Percentiles rank a stretch among this genome's conserved stretches.
Evolutionary conservation across 2,888 invertebrate genomes (phyloP).

Genomic region (Cephus sareptanus): DNA sequence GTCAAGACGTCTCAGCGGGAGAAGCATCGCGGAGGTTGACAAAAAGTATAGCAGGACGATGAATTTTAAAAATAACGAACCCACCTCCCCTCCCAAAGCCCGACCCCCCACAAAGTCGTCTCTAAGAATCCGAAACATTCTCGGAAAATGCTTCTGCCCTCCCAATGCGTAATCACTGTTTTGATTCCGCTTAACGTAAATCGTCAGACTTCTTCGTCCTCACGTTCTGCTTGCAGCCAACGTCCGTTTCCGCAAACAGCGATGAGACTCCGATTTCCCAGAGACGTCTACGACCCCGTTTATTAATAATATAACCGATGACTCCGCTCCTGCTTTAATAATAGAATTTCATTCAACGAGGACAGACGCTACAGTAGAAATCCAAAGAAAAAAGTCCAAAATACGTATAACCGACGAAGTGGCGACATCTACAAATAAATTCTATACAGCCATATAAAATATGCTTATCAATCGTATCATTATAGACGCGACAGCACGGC

Average conservation of each 20-base stretch:
- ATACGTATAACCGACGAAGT: background rate
- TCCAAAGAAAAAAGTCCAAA: background rate
- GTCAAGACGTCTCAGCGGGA: background rate
- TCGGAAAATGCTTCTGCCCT: background rate
- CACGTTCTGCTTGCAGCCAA: background rate
- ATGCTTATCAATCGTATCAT: no score
- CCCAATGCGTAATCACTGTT: conserved; percentile 11
- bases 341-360: no score
- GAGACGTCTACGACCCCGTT: background rate
- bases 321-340: background rate
- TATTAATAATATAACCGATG: background rate
- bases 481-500: no score
- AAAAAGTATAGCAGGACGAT: background rate
- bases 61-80: conserved; percentile 2
- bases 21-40: background rate
- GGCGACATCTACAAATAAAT: background rate
- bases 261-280: background rate
- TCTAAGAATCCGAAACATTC: background rate
- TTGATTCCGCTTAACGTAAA: conserved; percentile 8
- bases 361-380: background rate
- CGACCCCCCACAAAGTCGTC: background rate
- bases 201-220: background rate
- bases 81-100: background rate
- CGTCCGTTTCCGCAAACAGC: background rate
- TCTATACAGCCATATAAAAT: no score